These are phyloP conservation scores for Sitobion miscanthi DNA, from an alignment of 1,140 invertebrate species.

Conservation along the genomic window DNA sequence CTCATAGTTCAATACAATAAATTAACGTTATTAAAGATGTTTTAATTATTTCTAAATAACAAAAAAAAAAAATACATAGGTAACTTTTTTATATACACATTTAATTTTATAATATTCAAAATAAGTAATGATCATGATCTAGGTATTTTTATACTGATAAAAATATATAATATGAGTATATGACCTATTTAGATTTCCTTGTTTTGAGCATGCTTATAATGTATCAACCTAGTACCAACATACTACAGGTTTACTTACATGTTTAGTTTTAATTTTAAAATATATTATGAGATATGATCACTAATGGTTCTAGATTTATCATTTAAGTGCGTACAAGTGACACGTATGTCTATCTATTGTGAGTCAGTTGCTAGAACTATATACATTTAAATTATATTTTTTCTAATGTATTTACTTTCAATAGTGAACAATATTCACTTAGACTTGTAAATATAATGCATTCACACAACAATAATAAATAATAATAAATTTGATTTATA, in stretches of 20 bases:
- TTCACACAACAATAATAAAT: background rate
- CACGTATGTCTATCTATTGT: background rate
- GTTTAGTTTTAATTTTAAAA: background rate
- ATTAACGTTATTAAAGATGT: no score
- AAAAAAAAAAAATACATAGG: no score
- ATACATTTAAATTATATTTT: background rate
- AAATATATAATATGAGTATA: background rate
- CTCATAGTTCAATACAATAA: background rate
- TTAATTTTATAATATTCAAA: background rate
- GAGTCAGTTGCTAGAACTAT: background rate
- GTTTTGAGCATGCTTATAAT: background rate
- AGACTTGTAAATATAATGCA: background rate
- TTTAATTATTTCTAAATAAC: background rate
- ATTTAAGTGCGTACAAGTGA: background rate
- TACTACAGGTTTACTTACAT: background rate
- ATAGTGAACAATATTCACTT: background rate
- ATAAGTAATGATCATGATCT: background rate
- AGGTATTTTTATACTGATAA: background rate
- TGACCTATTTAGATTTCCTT: background rate
- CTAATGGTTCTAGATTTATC: background rate
- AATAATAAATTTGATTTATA: background rate
- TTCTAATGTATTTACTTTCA: background rate
- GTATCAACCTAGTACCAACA: background rate
- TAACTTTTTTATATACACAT: background rate
- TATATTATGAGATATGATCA: background rate